Conservation (phyloP, 2,113 vertebrate genomes). For the Hiodon tergisus region DNA sequence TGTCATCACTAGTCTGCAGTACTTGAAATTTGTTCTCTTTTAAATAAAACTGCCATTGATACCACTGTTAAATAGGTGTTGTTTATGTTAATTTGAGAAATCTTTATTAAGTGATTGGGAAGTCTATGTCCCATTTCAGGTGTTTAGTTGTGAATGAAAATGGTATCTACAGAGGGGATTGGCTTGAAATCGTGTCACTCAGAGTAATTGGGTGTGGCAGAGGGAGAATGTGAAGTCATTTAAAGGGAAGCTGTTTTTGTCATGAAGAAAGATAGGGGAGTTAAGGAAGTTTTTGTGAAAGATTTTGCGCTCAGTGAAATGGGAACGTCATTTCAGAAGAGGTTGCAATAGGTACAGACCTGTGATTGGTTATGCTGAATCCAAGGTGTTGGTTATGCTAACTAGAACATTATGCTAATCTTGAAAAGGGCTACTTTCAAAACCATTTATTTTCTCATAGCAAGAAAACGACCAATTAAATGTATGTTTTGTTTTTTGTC, state of each 20-base stretch:
- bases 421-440: too few species aligned
- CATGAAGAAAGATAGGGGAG: background rate
- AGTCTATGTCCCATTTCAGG: background rate
- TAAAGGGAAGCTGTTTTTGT: conserved; percentile 2
- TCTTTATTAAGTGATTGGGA: too few species aligned
- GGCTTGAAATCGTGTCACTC: background rate
- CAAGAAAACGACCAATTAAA: background rate
- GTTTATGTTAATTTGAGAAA: too few species aligned
- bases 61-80: too few species aligned
- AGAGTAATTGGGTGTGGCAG: background rate
- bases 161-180: background rate
- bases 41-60: too few species aligned
- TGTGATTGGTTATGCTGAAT: background rate
- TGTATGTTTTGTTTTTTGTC: background rate
- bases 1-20: too few species aligned
- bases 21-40: too few species aligned
- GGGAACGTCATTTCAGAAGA: background rate
- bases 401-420: background rate
- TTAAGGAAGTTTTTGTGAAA: background rate
- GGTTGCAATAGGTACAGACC: background rate
- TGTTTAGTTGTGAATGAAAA: background rate
- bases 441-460: too few species aligned
- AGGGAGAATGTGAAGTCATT: background rate
- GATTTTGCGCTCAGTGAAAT: background rate
- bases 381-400: background rate